Percentiles rank a stretch among this genome's conserved stretches.
These are phyloP conservation scores for Anguilla marmorata DNA, from an alignment of 2,797 vertebrate genomes.

Conservation along the genomic window DNA sequence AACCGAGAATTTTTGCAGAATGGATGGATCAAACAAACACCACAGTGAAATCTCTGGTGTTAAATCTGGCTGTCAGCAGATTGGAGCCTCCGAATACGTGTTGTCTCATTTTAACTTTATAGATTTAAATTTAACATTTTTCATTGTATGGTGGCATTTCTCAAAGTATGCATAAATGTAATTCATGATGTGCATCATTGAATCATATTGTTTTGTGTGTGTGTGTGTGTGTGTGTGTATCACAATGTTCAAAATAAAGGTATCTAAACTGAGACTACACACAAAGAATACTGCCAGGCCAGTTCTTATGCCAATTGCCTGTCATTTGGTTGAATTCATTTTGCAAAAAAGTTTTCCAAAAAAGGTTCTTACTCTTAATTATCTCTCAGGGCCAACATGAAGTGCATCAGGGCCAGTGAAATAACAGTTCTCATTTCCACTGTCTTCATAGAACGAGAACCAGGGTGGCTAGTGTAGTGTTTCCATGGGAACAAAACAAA, in stretches of 20 bases:
- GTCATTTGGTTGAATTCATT: not conserved
- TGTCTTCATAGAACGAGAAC: not conserved
- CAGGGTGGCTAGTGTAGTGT: not conserved
- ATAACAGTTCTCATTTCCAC: not conserved
- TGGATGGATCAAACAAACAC: not conserved
- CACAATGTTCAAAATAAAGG: not conserved
- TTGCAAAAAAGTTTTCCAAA: not conserved
- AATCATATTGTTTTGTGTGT: not conserved
- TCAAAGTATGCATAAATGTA: not conserved
- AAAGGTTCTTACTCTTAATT: not conserved
- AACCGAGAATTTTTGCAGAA: not conserved
- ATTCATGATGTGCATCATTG: not conserved
- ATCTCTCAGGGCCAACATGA: not conserved
- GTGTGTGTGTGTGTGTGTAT: not conserved
- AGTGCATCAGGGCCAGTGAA: not conserved
- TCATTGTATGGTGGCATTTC: not conserved
- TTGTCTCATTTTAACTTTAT: not conserved
- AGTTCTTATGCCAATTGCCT: not conserved
- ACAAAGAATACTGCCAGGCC: not conserved
- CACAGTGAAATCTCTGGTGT: not conserved
- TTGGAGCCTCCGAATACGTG: not conserved
- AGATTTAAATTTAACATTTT: not conserved
- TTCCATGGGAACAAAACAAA: conserved; percentile 1
- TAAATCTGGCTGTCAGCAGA: not conserved
- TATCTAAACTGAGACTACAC: not conserved